Evolutionary conservation across 1,140 invertebrate species (phyloP).

Genomic region (Halictus rubicundus): DNA sequence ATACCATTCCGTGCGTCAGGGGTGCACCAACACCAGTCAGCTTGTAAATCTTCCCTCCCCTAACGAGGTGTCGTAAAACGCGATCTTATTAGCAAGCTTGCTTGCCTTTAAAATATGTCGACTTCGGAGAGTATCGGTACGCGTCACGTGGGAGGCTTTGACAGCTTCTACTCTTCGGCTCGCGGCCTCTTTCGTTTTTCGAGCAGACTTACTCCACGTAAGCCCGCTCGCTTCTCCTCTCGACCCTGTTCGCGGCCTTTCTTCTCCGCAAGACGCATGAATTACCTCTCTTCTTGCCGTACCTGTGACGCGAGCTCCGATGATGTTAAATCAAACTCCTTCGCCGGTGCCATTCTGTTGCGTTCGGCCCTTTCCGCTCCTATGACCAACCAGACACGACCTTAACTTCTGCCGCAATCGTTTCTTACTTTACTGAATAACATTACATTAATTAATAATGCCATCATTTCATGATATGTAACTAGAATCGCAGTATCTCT

Average conservation of each 20-base stretch:
- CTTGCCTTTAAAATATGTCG: conserved; percentile 67
- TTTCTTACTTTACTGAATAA: too few species aligned
- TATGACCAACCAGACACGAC: too few species aligned
- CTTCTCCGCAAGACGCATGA: not conserved
- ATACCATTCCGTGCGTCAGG: not conserved
- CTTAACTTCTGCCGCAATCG: too few species aligned
- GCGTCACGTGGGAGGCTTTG: conserved; percentile 41
- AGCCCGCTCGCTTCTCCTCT: too few species aligned
- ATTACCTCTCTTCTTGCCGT: not conserved
- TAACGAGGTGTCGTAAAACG: conserved; percentile 77
- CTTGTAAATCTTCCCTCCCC: conserved; percentile 68
- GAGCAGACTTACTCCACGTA: not conserved
- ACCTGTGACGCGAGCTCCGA: not conserved
- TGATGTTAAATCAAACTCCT: not conserved
- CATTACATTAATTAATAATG: too few species aligned
- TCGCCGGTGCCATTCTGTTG: not conserved
- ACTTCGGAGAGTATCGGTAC: conserved; percentile 35
- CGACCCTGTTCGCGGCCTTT: too few species aligned
- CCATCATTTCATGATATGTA: too few species aligned
- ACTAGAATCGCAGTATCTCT: too few species aligned
- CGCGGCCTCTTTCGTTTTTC: not conserved
- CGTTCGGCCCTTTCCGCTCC: too few species aligned
- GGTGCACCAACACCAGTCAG: conserved; percentile 46
- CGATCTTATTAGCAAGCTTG: conserved; percentile 72
- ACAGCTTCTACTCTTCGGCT: conserved; percentile 31